These are phyloP conservation scores for Plecotus auritus DNA, from an alignment of 2,113 vertebrate genomes.

Conservation along the genomic window DNA sequence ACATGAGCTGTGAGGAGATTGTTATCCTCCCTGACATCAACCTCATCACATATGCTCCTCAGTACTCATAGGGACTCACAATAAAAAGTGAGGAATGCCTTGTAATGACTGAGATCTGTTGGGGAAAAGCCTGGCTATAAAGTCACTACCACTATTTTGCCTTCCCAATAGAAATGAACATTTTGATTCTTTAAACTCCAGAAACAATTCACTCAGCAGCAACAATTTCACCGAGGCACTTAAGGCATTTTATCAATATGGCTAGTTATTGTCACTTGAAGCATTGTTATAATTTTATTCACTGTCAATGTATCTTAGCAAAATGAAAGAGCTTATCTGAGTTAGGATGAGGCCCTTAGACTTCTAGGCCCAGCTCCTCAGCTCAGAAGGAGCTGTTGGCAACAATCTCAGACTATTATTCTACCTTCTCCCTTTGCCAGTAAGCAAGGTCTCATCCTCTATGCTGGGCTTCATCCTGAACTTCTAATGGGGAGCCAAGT, in stretches of 20 bases:
- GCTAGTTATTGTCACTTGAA: not conserved
- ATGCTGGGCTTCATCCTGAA: constrained; percentile 14
- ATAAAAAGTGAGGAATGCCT: not conserved
- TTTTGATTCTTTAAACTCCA: not conserved
- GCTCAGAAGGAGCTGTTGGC: not conserved
- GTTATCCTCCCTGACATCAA: not conserved
- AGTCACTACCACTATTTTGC: not conserved
- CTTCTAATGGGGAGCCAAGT: constrained; percentile 11
- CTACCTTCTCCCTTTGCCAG: not conserved
- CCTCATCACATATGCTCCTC: not conserved
- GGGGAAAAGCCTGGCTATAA: not conserved
- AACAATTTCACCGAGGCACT: not conserved
- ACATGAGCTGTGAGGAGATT: not conserved
- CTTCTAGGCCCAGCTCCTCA: not conserved
- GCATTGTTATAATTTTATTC: not conserved
- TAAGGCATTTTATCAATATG: constrained; percentile 43
- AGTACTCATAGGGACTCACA: not conserved
- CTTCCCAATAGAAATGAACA: not conserved
- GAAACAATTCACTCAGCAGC: not conserved
- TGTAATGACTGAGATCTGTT: not conserved
- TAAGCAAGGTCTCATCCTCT: constrained; percentile 30
- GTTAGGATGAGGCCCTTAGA: not conserved
- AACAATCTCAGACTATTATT: not conserved
- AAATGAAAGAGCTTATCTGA: not conserved
- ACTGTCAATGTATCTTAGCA: not conserved